Conservation (phyloP, 2,888 invertebrate genomes). For the Chesias legatella region DNA sequence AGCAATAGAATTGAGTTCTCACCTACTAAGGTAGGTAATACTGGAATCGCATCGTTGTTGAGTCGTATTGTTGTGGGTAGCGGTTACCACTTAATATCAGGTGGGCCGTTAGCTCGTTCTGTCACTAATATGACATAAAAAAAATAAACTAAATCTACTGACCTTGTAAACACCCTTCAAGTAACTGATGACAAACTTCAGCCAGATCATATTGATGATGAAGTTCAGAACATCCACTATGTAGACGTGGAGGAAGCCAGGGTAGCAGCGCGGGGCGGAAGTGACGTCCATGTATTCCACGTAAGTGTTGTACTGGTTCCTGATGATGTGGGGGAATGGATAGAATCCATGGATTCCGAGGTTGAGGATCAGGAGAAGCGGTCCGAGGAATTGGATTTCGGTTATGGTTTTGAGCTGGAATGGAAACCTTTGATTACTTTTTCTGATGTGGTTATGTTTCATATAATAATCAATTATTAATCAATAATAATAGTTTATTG, state of each 20-base stretch:
- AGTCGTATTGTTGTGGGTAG: no score
- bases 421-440: not conserved
- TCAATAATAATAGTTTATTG: no score
- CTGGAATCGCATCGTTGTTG: no score
- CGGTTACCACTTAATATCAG: no score
- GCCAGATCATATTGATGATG: conserved; percentile 57
- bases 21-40: no score
- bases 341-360: conserved; percentile 67
- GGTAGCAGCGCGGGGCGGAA: conserved; percentile 47
- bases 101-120: no score
- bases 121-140: no score
- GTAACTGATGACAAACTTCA: conserved; percentile 51
- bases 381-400: conserved; percentile 46
- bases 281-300: conserved; percentile 40
- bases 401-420: conserved; percentile 44
- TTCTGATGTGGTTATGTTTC: no score
- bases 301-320: conserved; percentile 40
- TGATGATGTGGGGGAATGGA: conserved; percentile 51
- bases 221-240: conserved; percentile 53
- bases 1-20: no score
- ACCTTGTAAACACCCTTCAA: conserved; percentile 55
- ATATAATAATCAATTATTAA: no score
- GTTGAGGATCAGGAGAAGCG: conserved; percentile 50
- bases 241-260: conserved; percentile 58
- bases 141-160: conserved; percentile 17